A percentile compares a stretch with the other conserved stretches of the same genome.
Evolutionary conservation across 2,113 vertebrate species (phyloP).

Genomic region (Psephotus haematonotus): DNA sequence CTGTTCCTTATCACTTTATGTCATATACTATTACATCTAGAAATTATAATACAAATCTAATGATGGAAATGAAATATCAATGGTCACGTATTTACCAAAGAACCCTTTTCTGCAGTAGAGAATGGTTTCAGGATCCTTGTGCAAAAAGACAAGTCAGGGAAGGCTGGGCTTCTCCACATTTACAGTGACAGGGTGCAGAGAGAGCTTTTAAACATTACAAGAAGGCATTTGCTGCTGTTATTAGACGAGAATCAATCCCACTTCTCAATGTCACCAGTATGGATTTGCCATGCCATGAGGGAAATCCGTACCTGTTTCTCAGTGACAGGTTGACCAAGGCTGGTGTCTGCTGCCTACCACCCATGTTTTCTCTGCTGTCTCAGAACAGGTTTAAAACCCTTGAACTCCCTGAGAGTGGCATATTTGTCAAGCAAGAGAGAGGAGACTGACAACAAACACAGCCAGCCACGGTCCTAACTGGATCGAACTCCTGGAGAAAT

Average conservation of each 20-base stretch:
- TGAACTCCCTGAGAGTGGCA: neutral
- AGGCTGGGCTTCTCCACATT: neutral
- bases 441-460: slow-evolving; percentile 8
- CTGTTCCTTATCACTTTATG: neutral
- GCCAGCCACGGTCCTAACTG: neutral
- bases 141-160: neutral
- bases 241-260: neutral
- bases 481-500: slow-evolving; percentile 18
- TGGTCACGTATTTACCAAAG: fast-evolving
- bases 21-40: neutral
- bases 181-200: neutral
- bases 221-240: neutral
- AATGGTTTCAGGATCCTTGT: neutral
- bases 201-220: neutral
- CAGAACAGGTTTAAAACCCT: neutral
- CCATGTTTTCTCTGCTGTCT: neutral
- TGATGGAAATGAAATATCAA: neutral
- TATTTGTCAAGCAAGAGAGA: neutral
- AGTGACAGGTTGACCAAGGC: neutral
- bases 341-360: neutral
- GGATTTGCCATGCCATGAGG: neutral
- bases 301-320: neutral
- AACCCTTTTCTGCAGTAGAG: neutral
- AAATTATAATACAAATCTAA: fast-evolving
- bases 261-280: neutral